Evolutionary conservation across 2,888 invertebrate species (phyloP), one percentile per base, ranked within the genome.

Genomic region (Drosophila macrospina): DNA sequence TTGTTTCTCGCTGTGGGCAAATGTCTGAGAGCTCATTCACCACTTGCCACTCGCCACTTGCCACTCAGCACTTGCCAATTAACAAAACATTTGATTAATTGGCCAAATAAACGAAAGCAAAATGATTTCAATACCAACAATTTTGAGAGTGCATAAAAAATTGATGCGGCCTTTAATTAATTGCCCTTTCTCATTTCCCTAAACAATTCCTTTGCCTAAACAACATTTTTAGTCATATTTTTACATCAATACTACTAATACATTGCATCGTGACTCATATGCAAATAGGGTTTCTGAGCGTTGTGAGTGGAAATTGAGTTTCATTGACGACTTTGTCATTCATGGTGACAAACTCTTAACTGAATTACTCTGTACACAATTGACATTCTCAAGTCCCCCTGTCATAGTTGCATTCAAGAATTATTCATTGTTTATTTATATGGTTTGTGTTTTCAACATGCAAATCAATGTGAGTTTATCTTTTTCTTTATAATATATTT

Each of bases 41-140:
- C 54, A 39, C 48, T 32, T 47, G 34, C 20, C 48, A 60, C 45
- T 39, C 56, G 64, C 69, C 72, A 75, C 7, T 28, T 8, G 28
- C 28, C 28, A 28, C 20, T 20, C 20, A 20, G 2, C 20, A 60
- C 50, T 39, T 60, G 64, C 69, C 72, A 75, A 85, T 82, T 65
- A 70, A 42, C 45, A 44, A 69, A 70, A 66, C 54, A 70, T 42
- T 78, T 85, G 76, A 82, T 73, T 85, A 81, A 87, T 85, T 85
- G 62, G 48, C 68, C 15, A 41, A 61, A 57, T 44, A 37, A 72
- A 62, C 39, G 61, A 56, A 61, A 69, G 57, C 51, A 44, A 48
- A 50, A 54, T 55, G 20, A 47, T 45, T 60, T 28, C 13, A 61
- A 54, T 59, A 24, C 36, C 16, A 36, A 39, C 20, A 30, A 10